phyloP scores from a whole-genome alignment of 2,888 invertebrate genomes.

The Nemoura dubitans region DNA sequence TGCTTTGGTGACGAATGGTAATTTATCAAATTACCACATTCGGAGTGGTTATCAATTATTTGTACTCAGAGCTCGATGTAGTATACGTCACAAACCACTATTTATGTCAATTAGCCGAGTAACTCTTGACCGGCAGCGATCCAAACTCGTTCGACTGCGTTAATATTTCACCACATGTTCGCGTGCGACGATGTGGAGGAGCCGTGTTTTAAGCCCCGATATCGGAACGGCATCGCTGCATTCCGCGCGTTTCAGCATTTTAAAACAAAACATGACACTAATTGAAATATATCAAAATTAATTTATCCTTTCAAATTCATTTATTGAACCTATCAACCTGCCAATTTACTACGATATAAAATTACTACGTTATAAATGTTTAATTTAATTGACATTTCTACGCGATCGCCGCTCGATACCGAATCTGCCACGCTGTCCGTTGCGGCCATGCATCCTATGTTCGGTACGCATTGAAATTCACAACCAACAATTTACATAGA shows the following conservation, averaged over 20 bases:
- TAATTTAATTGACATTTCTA: not conserved
- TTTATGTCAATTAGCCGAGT: not conserved
- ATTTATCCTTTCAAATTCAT: slow-evolving; percentile 17
- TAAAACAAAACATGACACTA: not conserved
- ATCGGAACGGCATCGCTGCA: not conserved
- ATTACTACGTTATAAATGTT: no score
- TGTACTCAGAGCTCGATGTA: not conserved
- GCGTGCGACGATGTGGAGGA: not conserved
- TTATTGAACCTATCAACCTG: not conserved
- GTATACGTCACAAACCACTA: not conserved
- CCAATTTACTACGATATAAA: slow-evolving; percentile 4
- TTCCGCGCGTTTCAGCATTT: not conserved
- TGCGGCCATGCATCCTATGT: no score
- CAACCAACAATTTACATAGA: no score
- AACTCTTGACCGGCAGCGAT: not conserved
- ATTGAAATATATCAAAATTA: slow-evolving; percentile 9
- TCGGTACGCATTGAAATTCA: no score
- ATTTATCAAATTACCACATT: not conserved
- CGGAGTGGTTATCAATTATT: not conserved
- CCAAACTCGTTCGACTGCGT: no score
- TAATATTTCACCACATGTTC: no score
- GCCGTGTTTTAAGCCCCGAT: not conserved
- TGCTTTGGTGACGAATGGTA: not conserved
- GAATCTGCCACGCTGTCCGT: no score
- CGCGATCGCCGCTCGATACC: not conserved